Conservation (phyloP, 2,797 vertebrate species). For the Aulostomus chinensis region DNA sequence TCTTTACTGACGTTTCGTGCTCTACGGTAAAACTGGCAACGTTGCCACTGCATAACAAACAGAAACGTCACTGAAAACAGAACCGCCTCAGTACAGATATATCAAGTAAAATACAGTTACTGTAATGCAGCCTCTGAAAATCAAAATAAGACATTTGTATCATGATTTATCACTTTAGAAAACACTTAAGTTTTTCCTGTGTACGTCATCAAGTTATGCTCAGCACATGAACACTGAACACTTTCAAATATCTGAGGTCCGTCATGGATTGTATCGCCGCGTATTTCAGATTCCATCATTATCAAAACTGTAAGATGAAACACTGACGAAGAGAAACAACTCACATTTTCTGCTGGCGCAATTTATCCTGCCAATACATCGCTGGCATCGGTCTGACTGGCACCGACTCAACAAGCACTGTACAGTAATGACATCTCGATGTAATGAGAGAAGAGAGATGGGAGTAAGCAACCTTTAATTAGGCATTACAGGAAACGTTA, state of each 20-base stretch:
- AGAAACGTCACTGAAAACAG: too few relatives aligned
- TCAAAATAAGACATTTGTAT: too few relatives aligned
- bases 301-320: neutral
- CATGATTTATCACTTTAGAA: too few relatives aligned
- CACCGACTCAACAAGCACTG: neutral
- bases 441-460: constrained; percentile 1
- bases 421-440: constrained; percentile 1
- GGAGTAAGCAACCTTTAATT: constrained; percentile 1
- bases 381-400: too few relatives aligned
- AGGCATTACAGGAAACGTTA: constrained; percentile 8
- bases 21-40: too few relatives aligned
- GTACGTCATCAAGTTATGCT: neutral
- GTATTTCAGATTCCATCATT: constrained; percentile 1
- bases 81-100: too few relatives aligned
- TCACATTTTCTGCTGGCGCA: constrained; percentile 7
- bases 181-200: too few relatives aligned
- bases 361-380: neutral
- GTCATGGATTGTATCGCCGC: neutral
- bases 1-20: too few relatives aligned
- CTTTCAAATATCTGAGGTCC: neutral
- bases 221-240: too few relatives aligned
- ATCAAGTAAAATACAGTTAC: too few relatives aligned
- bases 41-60: too few relatives aligned
- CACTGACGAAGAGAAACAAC: neutral
- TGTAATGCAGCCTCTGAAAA: too few relatives aligned